A percentile compares a stretch with the other conserved stretches of the same genome.
Conservation (phyloP, 2,113 vertebrate genomes). For the Xiphias gladius region DNA sequence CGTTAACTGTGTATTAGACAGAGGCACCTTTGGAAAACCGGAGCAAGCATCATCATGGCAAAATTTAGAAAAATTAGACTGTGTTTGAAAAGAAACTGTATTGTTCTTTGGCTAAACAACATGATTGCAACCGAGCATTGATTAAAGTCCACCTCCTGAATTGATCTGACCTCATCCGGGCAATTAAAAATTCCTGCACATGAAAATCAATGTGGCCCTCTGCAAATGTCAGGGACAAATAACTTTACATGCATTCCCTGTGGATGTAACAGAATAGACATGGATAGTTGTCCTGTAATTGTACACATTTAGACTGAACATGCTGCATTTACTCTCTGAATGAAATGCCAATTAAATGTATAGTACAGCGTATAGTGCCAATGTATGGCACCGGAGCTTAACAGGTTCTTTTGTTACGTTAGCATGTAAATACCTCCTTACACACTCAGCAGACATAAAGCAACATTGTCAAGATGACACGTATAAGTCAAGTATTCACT, state of each 20-base stretch:
- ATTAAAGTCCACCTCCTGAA: constrained; percentile 53
- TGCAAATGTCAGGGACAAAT: constrained; percentile 51
- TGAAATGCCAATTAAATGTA: constrained; percentile 4
- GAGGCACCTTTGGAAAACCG: constrained; percentile 18
- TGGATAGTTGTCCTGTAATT: constrained; percentile 42
- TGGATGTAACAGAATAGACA: constrained; percentile 34
- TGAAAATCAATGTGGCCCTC: constrained; percentile 46
- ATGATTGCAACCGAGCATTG: constrained; percentile 34
- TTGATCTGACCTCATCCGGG: constrained; percentile 48
- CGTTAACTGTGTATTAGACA: constrained; percentile 13
- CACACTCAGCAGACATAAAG: background rate
- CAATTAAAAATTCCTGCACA: constrained; percentile 47
- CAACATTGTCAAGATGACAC: background rate
- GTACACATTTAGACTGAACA: constrained; percentile 23
- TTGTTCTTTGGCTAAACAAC: constrained; percentile 25
- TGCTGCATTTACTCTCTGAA: constrained; percentile 23
- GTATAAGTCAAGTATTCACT: background rate
- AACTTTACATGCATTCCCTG: constrained; percentile 25
- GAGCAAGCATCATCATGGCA: constrained; percentile 4
- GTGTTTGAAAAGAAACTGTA: constrained; percentile 22
- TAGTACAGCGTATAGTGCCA: no score
- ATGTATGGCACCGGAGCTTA: background rate
- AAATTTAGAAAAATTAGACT: constrained; percentile 17
- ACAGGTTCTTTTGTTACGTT: background rate
- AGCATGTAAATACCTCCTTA: background rate